Evolutionary conservation across 2,797 vertebrate genomes (phyloP), one percentile per base, ranked within the genome.

Genomic region (Setipinna tenuifilis): DNA sequence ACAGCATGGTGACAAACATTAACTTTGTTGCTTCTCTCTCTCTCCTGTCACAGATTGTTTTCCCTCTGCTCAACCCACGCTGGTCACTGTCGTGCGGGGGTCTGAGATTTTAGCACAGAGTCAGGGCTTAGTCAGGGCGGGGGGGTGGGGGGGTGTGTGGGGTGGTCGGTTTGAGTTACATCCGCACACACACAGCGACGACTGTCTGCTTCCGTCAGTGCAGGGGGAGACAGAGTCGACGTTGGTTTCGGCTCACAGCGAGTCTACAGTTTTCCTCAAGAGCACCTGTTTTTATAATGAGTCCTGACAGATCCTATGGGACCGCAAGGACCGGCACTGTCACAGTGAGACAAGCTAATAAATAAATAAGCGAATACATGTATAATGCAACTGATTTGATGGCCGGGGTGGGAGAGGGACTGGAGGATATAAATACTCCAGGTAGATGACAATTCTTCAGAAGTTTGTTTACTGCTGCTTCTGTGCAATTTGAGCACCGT

Each of bases 1-100:
- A 46, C 50, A 82, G 65, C 85, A 81, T 83, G 54, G 46, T 87
- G 81, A 83, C 46, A 89, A 86, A 80, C 84, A 91, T 90, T 86
- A 87, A 23, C 88, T 86, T 87, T 89, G 59, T 65, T 65, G 82
- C 83, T 83, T 31, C 59, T 86, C 59, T 85, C 84, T 84, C 83
- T 87, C 83, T 31, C 81, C 35, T 46, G 84, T 87, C 83, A 89
- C 54, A 87, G 85, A 88, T 89, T 85, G 78, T 89, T 89, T 90
- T 35, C 7, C 31, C 35, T 5, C 88, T 87, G 78, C 89, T 89
- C 19, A 87, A 89, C 88, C 81, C 25, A 89, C 89, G 71, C 86
- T 84, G 23, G 89, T 85, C 84, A 87, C 81, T 89, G 87, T 87
- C 84, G 92, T 23, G 83, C 83, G 58, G 83, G 80, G 90, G 82